Base-by-base conservation (phyloP, 2,113 vertebrate species). In the Saguinus imperator region DNA sequence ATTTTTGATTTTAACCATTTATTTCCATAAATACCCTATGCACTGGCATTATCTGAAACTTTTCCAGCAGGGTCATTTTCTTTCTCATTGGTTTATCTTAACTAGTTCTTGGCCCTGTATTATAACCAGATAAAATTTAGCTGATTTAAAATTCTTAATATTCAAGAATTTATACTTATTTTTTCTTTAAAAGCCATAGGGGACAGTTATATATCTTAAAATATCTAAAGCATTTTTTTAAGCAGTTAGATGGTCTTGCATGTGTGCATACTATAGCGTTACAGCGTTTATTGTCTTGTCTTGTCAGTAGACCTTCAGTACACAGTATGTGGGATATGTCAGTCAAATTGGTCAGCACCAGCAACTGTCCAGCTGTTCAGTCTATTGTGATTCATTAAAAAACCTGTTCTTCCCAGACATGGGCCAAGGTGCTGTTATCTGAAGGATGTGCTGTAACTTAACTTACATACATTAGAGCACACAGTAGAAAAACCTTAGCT, bases 401-500 rank as follows among this genome's bases (percentile, higher is more conserved):
- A 93, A 96, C 97, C 94, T 98, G 93, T 98, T 98, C 97, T 98
- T 97, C 95, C 96, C 97, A 97, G 97, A 96, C 97, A 16, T 98
- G 97, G 97, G 98, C 97, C 97, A 97, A 95, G 98, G 98, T 98
- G 98, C 98, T 98, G 98, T 43, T 98, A 97, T 97, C 98, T 97
- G 98, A 98, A 96, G 98, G 98, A 89, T 98, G 50, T 97, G 96
- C 98, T 98, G 98, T 98, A 97, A 96, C 97, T 97, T 98, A 96
- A 98, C 98, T 98, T 98, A 52, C 97, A 50, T 98, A 97, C 98
- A 97, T 97, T 98, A 98, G 98, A 98, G 98, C 98, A 98, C 98
- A 98, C 98, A 98, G 98, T 98, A 98, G 98, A n/a, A 95, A 98
- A 97, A 93, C 95, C 97, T 97, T 98, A 98, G 98, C 97, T 76